phyloP scores from a whole-genome alignment of 2,888 invertebrate genomes.

The Melanargia galathea region DNA sequence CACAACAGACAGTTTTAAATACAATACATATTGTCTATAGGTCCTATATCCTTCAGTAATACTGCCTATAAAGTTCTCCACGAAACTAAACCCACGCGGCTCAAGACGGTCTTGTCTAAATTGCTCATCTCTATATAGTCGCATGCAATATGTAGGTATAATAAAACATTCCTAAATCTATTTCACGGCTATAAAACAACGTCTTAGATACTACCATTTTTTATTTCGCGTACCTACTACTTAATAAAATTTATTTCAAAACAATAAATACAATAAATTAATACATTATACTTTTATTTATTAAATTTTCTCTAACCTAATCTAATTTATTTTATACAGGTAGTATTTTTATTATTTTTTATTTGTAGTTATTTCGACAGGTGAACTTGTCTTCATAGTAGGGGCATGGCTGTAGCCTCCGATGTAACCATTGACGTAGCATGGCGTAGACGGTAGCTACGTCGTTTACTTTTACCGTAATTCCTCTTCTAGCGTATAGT shows the following conservation, averaged over 20 bases:
- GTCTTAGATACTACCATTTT: too few species aligned
- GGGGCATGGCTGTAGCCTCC: neutral
- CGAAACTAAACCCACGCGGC: neutral
- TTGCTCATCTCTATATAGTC: neutral
- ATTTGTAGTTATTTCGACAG: too few species aligned
- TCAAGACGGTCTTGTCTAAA: neutral
- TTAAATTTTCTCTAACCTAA: too few species aligned
- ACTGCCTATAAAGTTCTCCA: conserved; percentile 3
- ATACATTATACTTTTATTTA: too few species aligned
- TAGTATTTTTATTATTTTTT: too few species aligned
- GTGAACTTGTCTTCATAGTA: neutral
- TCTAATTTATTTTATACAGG: too few species aligned
- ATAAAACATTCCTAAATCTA: neutral
- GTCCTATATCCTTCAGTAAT: neutral
- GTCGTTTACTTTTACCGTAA: neutral
- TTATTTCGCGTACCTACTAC: neutral
- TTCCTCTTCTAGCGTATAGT: too few species aligned
- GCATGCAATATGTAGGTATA: neutral
- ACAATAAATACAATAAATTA: too few species aligned
- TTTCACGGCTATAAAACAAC: neutral
- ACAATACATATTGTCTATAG: too few species aligned
- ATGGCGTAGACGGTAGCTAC: neutral
- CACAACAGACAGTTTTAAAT: neutral
- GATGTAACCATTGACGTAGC: neutral
- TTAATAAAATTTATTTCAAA: too few species aligned